These are phyloP conservation scores for Meriones psammophilus DNA, from an alignment of 2,797 vertebrate species.

Conservation along the genomic window DNA sequence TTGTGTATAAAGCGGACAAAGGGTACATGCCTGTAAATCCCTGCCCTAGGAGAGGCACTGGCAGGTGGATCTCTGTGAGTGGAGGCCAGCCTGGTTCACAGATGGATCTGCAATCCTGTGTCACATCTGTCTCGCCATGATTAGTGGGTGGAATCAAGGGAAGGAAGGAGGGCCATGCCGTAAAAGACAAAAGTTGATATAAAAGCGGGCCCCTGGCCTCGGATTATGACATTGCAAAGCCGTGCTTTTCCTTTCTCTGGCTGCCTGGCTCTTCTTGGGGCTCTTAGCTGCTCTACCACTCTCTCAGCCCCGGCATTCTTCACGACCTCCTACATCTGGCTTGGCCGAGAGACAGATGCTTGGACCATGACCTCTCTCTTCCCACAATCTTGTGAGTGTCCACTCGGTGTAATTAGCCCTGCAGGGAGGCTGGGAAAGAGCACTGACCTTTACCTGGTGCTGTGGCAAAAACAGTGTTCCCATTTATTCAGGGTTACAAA, in stretches of 20 bases:
- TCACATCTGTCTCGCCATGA: not conserved
- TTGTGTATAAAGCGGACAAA: too few relatives aligned
- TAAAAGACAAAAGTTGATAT: too few relatives aligned
- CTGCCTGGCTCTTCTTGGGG: not conserved
- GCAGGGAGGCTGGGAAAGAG: not conserved
- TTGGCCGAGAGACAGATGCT: not conserved
- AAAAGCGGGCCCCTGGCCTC: not conserved
- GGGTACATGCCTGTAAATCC: too few relatives aligned
- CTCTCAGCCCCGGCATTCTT: not conserved
- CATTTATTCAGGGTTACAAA: not conserved
- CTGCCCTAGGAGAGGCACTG: too few relatives aligned
- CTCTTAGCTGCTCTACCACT: not conserved
- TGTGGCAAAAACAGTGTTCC: constrained; percentile 5
- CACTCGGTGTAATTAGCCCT: not conserved
- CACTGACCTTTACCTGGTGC: constrained; percentile 14
- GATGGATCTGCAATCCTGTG: not conserved
- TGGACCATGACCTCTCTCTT: not conserved
- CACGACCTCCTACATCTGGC: not conserved
- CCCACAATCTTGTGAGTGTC: not conserved
- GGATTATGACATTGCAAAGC: not conserved
- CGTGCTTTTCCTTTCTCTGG: not conserved
- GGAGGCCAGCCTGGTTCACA: not conserved
- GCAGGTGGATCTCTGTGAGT: too few relatives aligned
- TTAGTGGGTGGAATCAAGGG: not conserved
- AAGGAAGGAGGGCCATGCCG: not conserved